Conservation (phyloP, 2,888 invertebrate genomes). For the Anticlea derivata region DNA sequence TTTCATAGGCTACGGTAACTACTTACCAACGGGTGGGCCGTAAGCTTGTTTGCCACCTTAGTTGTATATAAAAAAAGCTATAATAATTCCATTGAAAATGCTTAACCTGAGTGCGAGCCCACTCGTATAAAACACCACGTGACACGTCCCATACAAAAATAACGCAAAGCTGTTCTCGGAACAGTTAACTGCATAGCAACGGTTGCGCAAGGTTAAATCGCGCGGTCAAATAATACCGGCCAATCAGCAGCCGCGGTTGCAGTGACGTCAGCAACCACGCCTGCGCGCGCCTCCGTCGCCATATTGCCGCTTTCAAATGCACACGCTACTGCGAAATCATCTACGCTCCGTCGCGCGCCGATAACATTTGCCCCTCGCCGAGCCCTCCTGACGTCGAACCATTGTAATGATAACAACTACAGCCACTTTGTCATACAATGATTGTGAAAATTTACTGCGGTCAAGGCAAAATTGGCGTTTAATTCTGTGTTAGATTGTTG, state of each 20-base stretch:
- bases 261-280: constrained; percentile 81
- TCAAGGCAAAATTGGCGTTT: constrained; percentile 45
- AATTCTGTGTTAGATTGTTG: constrained; percentile 37
- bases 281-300: constrained; percentile 80
- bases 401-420: constrained; percentile 27
- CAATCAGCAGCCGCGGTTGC: constrained; percentile 59
- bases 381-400: constrained; percentile 46
- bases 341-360: constrained; percentile 41
- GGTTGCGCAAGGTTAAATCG: constrained; percentile 77
- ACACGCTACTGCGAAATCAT: constrained; percentile 50
- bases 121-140: constrained; percentile 35
- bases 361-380: constrained; percentile 45
- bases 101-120: constrained; percentile 15
- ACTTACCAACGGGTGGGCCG: too few relatives aligned
- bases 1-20: too few relatives aligned
- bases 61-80: too few relatives aligned
- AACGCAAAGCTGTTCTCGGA: constrained; percentile 57
- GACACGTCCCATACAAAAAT: constrained; percentile 33
- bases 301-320: constrained; percentile 62
- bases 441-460: constrained; percentile 45
- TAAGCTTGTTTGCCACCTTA: too few relatives aligned
- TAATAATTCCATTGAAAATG: constrained; percentile 5
- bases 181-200: constrained; percentile 74
- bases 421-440: constrained; percentile 26
- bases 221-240: constrained; percentile 57